A percentile compares a stretch with the other conserved stretches of the same genome.
Conservation (phyloP, 1,140 invertebrate species). For the Tenebrio molitor region DNA sequence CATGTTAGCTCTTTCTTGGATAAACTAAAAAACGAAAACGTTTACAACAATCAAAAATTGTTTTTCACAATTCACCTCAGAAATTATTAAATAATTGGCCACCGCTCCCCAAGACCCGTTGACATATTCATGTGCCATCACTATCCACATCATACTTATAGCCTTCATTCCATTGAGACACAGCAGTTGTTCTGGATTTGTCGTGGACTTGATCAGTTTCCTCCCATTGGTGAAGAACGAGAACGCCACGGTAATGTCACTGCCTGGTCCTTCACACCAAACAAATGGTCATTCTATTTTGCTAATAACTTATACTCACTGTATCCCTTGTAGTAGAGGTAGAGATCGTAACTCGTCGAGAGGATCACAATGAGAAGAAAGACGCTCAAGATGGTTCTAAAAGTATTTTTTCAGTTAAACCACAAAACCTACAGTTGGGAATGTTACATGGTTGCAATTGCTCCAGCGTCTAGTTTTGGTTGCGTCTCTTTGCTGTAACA, state of each 20-base stretch:
- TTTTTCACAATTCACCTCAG: not conserved
- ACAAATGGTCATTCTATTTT: too few species aligned
- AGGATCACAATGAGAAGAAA: not conserved
- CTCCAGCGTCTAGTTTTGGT: not conserved
- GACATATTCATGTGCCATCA: conserved; percentile 66
- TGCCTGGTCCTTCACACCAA: conserved; percentile 18
- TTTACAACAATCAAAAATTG: not conserved
- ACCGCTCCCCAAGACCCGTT: not conserved
- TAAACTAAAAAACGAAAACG: conserved; percentile 61
- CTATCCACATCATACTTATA: conserved; percentile 71
- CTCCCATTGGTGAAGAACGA: conserved; percentile 32
- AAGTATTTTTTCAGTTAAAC: not conserved
- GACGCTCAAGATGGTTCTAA: not conserved
- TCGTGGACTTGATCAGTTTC: conserved; percentile 38
- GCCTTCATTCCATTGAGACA: conserved; percentile 71
- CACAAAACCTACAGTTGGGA: not conserved
- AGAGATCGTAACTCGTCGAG: conserved; percentile 13
- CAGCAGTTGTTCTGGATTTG: conserved; percentile 60
- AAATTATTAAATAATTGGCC: not conserved
- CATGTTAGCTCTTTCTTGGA: conserved; percentile 50
- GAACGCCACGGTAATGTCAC: conserved; percentile 25
- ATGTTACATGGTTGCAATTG: conserved; percentile 8
- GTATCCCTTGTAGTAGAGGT: conserved; percentile 7
- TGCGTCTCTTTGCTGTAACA: conserved; percentile 12
- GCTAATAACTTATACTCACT: conserved; percentile 11